Conservation (phyloP, 2,888 invertebrate genomes). For the Seira sanloemensis region DNA sequence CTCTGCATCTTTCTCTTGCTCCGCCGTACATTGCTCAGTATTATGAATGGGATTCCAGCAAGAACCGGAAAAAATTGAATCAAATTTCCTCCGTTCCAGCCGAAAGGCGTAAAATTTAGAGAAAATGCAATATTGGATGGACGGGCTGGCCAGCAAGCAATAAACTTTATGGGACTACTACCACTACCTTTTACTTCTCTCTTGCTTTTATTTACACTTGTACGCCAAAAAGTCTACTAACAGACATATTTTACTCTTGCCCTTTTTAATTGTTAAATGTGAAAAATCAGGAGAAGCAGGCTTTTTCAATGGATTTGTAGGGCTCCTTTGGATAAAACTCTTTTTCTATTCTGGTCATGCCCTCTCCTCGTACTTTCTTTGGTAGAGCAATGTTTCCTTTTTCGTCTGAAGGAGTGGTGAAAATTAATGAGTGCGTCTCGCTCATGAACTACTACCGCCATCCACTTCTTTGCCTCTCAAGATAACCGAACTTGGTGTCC, state of each 20-base stretch:
- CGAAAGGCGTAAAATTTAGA: background rate
- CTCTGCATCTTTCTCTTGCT: background rate
- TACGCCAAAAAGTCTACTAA: background rate
- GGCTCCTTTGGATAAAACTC: too few relatives aligned
- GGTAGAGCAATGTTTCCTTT: conserved; percentile 17
- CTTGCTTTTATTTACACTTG: background rate
- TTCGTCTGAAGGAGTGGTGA: background rate
- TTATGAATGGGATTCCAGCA: too few relatives aligned
- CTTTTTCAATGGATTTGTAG: background rate
- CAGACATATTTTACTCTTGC: conserved; percentile 4
- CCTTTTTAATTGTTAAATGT: conserved; percentile 3
- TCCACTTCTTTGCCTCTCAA: background rate
- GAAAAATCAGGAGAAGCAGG: background rate
- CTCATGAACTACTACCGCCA: conserved; percentile 7
- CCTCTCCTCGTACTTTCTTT: conserved; percentile 30
- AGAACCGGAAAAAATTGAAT: conserved; percentile 40
- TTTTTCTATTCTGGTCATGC: conserved; percentile 47
- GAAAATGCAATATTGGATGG: background rate
- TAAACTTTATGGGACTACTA: conserved; percentile 1
- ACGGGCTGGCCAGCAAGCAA: background rate
- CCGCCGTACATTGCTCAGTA: background rate
- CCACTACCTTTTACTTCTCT: background rate
- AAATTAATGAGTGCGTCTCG: conserved; percentile 24
- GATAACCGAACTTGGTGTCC: too few relatives aligned
- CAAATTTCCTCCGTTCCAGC: conserved; percentile 51